phyloP scores from a whole-genome alignment of 2,113 vertebrate species.

The Miniopterus natalensis region DNA sequence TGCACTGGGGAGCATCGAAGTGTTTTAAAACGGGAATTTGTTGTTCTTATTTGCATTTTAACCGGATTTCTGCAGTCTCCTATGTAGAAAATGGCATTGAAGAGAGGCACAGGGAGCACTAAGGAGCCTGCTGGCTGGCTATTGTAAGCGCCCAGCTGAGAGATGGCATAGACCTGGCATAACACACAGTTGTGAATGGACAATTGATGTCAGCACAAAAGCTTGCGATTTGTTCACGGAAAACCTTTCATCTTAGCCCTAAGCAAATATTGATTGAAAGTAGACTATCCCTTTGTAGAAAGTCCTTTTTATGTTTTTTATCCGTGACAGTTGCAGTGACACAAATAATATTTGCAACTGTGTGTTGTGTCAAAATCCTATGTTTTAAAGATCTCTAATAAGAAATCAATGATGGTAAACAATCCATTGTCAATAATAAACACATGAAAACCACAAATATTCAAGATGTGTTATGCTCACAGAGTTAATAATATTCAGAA shows the following conservation, averaged over 20 bases:
- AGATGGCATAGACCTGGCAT: conserved; percentile 57
- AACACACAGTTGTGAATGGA: conserved; percentile 65
- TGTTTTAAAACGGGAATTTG: neutral
- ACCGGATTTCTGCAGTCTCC: neutral
- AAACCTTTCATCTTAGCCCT: conserved; percentile 46
- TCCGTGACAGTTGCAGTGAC: conserved; percentile 64
- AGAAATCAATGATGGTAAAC: conserved; percentile 80
- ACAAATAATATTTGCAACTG: conserved; percentile 65
- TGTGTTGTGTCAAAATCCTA: conserved; percentile 79
- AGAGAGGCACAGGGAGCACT: neutral
- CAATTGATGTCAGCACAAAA: conserved; percentile 69
- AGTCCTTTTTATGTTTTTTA: conserved; percentile 28
- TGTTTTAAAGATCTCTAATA: conserved; percentile 81
- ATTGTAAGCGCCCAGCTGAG: conserved; percentile 48
- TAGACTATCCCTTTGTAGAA: neutral
- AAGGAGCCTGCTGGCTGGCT: neutral
- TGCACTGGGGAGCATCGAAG: neutral
- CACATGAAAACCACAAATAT: conserved; percentile 75
- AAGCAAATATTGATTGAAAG: conserved; percentile 76
- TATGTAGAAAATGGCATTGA: neutral
- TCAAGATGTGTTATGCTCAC: conserved; percentile 74
- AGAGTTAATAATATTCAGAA: conserved; percentile 76
- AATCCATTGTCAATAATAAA: conserved; percentile 71
- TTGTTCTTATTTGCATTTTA: neutral
- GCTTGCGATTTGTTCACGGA: conserved; percentile 21